Conservation (phyloP, 2,888 invertebrate species). For the Diplolepis rosae region DNA sequence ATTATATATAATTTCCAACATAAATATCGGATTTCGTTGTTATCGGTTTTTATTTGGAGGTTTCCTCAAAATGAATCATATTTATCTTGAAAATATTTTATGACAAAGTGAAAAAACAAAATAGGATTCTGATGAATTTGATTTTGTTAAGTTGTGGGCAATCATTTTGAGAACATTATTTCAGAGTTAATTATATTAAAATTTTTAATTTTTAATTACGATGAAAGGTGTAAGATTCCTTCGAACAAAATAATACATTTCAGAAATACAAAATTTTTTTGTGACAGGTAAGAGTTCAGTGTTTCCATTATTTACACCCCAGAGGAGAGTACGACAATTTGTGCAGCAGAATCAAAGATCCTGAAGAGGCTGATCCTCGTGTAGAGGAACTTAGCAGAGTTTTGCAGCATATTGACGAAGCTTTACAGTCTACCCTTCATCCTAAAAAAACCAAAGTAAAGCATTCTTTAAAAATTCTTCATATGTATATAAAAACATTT, state of each 20-base stretch:
- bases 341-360: conserved; percentile 78
- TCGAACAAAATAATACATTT: background rate
- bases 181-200: no score
- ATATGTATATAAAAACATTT: conserved; percentile 21
- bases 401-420: conserved; percentile 85
- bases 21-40: no score
- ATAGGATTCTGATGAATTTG: no score
- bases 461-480: background rate
- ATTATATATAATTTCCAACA: no score
- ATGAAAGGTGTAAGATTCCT: background rate
- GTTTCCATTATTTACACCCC: conserved; percentile 92
- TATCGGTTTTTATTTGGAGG: no score
- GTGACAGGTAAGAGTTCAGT: conserved; percentile 89
- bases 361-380: conserved; percentile 85
- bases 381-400: conserved; percentile 87
- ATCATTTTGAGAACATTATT: no score
- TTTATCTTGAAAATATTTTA: no score
- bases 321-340: conserved; percentile 65
- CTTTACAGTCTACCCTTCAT: conserved; percentile 84
- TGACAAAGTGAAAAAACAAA: no score
- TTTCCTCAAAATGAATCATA: no score
- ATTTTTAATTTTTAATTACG: no score
- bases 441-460: conserved; percentile 84
- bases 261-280: conserved; percentile 35
- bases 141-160: no score